These are phyloP conservation scores for Chrysotoxum bicinctum DNA, from an alignment of 2,888 invertebrate genomes.

Conservation along the genomic window DNA sequence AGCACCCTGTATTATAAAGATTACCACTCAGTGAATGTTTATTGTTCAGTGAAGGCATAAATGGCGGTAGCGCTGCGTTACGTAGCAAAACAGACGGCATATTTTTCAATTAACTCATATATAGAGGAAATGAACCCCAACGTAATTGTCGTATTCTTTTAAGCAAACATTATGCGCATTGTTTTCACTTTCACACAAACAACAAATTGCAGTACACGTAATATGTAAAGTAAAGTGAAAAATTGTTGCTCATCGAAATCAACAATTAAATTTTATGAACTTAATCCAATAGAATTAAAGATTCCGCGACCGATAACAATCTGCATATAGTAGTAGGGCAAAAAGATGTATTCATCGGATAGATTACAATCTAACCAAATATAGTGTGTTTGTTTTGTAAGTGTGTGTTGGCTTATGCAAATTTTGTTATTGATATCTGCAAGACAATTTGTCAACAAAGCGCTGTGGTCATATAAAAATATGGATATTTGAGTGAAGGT, in stretches of 20 bases:
- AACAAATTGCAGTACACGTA: constrained; percentile 14
- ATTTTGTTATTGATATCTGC: constrained; percentile 30
- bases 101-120: constrained; percentile 33
- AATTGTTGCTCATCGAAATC: constrained; percentile 53
- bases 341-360: not conserved
- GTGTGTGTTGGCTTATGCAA: constrained; percentile 2
- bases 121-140: constrained; percentile 32
- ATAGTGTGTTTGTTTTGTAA: not conserved
- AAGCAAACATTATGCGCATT: constrained; percentile 31
- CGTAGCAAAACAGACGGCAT: not conserved
- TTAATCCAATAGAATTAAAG: constrained; percentile 59
- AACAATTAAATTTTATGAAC: constrained; percentile 53
- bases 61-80: not conserved
- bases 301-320: constrained; percentile 4
- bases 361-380: constrained; percentile 10
- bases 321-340: not conserved
- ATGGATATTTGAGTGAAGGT: not conserved
- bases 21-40: not conserved
- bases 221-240: constrained; percentile 43
- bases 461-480: not conserved
- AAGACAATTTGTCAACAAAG: constrained; percentile 50
- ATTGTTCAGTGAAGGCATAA: not conserved
- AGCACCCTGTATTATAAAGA: not conserved
- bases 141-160: not conserved
- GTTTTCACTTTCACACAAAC: constrained; percentile 55